Percentiles rank a stretch among this genome's conserved stretches.
phyloP scores from a whole-genome alignment of 2,888 invertebrate genomes.

The Rhimphoctona megacephalus region DNA sequence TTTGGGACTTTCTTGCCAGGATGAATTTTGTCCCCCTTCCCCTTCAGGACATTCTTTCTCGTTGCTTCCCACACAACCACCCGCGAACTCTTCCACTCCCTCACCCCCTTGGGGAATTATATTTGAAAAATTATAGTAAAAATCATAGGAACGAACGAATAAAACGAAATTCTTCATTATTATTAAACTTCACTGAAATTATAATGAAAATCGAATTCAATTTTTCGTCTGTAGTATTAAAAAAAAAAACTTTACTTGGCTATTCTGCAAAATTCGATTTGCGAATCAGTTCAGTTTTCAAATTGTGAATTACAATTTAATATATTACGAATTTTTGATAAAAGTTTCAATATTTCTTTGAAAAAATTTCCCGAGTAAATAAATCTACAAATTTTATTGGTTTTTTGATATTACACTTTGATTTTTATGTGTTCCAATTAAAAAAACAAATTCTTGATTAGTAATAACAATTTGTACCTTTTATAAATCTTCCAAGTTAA shows the following conservation, averaged over 20 bases:
- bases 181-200: background rate
- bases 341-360: too few species aligned
- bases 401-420: too few species aligned
- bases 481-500: background rate
- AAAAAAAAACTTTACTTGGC: too few species aligned
- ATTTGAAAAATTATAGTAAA: background rate
- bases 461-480: background rate
- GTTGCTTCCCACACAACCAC: slow-evolving; percentile 75
- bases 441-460: too few species aligned
- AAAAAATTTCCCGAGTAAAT: too few species aligned
- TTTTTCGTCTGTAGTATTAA: too few species aligned
- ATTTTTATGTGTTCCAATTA: too few species aligned
- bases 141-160: background rate
- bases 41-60: slow-evolving; percentile 75
- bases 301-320: background rate
- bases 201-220: too few species aligned
- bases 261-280: too few species aligned
- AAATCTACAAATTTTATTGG: too few species aligned
- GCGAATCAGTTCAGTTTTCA: background rate
- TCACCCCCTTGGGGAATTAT: background rate
- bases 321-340: too few species aligned
- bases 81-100: slow-evolving; percentile 25
- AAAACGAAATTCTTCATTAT: background rate
- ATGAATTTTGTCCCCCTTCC: slow-evolving; percentile 47
- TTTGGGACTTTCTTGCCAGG: slow-evolving; percentile 44